Percentiles rank a stretch among this genome's conserved stretches.
Evolutionary conservation across 2,113 vertebrate species (phyloP).

Genomic region (western clawed frog (Xenopus tropicalis)): DNA sequence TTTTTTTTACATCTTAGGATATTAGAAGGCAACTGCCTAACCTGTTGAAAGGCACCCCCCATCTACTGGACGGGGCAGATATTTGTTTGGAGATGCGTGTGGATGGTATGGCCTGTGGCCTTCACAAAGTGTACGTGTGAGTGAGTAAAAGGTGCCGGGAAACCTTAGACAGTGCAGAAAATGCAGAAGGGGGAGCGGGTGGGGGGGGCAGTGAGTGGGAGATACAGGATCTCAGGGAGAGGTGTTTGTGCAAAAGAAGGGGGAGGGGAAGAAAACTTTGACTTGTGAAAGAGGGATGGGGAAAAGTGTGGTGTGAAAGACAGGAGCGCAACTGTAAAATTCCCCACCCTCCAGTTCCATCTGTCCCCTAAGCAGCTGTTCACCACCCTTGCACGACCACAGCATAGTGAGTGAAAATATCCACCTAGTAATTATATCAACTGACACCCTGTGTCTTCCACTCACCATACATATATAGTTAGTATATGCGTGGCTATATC

Average conservation of each 20-base stretch:
- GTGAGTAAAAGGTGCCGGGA: not conserved
- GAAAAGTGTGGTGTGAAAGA: constrained; percentile 26
- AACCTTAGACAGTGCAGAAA: not conserved
- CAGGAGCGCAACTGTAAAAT: constrained; percentile 24
- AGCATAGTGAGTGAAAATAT: not conserved
- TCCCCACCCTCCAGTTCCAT: constrained; percentile 14
- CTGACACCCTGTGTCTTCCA: too few relatives aligned
- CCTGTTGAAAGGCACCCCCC: too few relatives aligned
- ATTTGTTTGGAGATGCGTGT: too few relatives aligned
- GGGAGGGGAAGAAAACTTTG: not conserved
- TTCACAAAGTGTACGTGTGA: not conserved
- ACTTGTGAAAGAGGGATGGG: constrained; percentile 22
- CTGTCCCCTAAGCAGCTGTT: constrained; percentile 31
- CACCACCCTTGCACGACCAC: not conserved
- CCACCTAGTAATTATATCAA: not conserved
- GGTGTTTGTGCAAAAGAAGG: not conserved
- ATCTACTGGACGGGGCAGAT: too few relatives aligned
- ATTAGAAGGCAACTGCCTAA: too few relatives aligned
- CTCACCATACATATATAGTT: too few relatives aligned
- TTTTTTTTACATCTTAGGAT: too few relatives aligned
- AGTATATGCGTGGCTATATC: too few relatives aligned
- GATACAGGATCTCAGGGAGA: constrained; percentile 1
- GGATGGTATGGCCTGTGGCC: not conserved
- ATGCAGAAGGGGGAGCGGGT: not conserved
- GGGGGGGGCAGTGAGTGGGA: not conserved